Percentiles rank a stretch among this genome's conserved stretches.
Evolutionary conservation across 1,140 invertebrate genomes (phyloP).

Genomic region (Carposina sasakii): DNA sequence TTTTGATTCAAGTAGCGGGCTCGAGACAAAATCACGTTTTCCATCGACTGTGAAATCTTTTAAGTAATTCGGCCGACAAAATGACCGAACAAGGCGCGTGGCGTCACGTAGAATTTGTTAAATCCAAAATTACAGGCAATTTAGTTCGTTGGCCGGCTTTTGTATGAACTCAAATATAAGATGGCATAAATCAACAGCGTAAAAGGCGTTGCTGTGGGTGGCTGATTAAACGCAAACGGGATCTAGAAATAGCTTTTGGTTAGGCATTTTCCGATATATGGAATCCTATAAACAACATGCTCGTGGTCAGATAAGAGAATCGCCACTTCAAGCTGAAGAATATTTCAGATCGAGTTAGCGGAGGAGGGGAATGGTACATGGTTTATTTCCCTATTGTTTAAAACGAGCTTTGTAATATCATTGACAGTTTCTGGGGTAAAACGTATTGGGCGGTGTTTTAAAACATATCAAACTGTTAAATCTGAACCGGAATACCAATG

Average conservation of each 20-base stretch:
- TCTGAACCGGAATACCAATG: too few relatives aligned
- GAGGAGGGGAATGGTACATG: constrained; percentile 39
- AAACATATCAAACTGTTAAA: too few relatives aligned
- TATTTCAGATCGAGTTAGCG: constrained; percentile 30
- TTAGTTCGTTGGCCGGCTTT: constrained; percentile 37
- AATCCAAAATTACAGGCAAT: too few relatives aligned
- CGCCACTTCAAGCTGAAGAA: constrained; percentile 22
- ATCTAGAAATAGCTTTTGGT: too few relatives aligned
- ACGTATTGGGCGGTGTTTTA: too few relatives aligned
- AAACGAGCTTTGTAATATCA: constrained; percentile 34
- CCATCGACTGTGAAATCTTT: constrained; percentile 40
- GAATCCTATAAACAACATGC: constrained; percentile 19
- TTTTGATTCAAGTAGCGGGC: constrained; percentile 28
- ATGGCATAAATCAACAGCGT: too few relatives aligned
- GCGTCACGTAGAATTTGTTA: constrained; percentile 45
- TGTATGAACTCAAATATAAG: too few relatives aligned
- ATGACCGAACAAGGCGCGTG: constrained; percentile 37
- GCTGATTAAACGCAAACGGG: too few relatives aligned
- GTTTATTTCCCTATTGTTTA: constrained; percentile 59
- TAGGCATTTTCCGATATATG: too few relatives aligned
- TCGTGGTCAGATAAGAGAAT: constrained; percentile 25
- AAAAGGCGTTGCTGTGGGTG: too few relatives aligned
- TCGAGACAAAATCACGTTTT: constrained; percentile 45
- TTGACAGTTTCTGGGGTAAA: constrained; percentile 28
- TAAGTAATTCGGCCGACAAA: constrained; percentile 36